Percentiles rank a stretch among this genome's conserved stretches.
These are phyloP conservation scores for Gari tellinella DNA, from an alignment of 2,888 invertebrate genomes.

Conservation along the genomic window DNA sequence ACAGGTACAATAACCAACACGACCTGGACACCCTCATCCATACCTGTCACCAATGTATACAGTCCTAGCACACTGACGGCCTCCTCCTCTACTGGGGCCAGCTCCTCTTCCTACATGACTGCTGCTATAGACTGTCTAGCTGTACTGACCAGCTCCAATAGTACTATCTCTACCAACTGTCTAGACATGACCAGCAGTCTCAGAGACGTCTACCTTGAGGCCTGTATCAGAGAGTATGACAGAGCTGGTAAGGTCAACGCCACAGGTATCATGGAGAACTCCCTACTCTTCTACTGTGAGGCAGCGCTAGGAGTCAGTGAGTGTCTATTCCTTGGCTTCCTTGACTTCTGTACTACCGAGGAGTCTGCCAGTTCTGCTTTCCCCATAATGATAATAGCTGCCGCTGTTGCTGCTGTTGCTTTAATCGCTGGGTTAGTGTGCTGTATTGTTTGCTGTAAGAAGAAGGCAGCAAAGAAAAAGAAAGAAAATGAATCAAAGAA, in stretches of 20 bases:
- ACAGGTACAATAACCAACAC: slow-evolving; percentile 26
- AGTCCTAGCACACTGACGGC: slow-evolving; percentile 29
- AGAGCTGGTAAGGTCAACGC: slow-evolving; percentile 47
- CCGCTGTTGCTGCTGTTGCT: neutral
- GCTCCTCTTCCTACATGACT: slow-evolving; percentile 20
- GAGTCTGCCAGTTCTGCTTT: slow-evolving; percentile 1
- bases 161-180: slow-evolving; percentile 42
- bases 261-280: slow-evolving; percentile 32
- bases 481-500: too few relatives aligned
- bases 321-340: slow-evolving; percentile 64
- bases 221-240: slow-evolving; percentile 64
- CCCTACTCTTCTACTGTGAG: slow-evolving; percentile 70
- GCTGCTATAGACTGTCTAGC: slow-evolving; percentile 39
- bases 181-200: slow-evolving; percentile 40
- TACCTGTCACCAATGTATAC: slow-evolving; percentile 53
- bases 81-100: slow-evolving; percentile 16
- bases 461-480: too few relatives aligned
- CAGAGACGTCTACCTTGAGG: slow-evolving; percentile 64
- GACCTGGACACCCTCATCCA: slow-evolving; percentile 60
- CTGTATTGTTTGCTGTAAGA: too few relatives aligned
- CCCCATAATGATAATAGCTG: slow-evolving; percentile 32
- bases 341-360: slow-evolving; percentile 61
- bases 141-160: slow-evolving; percentile 40
- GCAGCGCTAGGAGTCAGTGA: slow-evolving; percentile 58
- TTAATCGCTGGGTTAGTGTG: too few relatives aligned